Evolutionary conservation across 2,797 vertebrate genomes (phyloP).

Genomic region (Phoxinus dragarum): DNA sequence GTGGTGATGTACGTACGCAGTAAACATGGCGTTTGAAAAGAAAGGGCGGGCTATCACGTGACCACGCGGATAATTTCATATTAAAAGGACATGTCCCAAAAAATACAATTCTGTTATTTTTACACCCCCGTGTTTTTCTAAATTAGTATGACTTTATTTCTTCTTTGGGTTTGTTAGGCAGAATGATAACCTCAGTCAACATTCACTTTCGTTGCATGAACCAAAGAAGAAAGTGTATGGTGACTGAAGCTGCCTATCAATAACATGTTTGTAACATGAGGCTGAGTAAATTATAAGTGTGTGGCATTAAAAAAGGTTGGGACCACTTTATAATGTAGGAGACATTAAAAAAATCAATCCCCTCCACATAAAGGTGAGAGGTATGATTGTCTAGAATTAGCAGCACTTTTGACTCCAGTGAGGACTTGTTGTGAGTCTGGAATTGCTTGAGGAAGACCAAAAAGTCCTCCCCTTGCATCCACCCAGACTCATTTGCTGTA

Average conservation of each 20-base stretch:
- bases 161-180: background rate
- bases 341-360: too few relatives aligned
- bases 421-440: too few relatives aligned
- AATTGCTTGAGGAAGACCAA: too few relatives aligned
- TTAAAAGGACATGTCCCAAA: background rate
- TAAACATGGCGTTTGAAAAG: constrained; percentile 64
- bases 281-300: background rate
- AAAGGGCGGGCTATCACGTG: constrained; percentile 58
- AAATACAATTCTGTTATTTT: background rate
- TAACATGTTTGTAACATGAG: background rate
- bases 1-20: constrained; percentile 31
- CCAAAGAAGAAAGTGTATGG: background rate
- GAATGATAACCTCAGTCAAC: background rate
- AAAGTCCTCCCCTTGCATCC: too few relatives aligned
- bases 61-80: background rate
- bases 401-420: too few relatives aligned
- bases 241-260: background rate
- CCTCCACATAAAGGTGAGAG: too few relatives aligned
- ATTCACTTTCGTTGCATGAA: background rate
- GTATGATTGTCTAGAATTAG: too few relatives aligned
- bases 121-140: background rate
- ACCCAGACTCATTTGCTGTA: too few relatives aligned
- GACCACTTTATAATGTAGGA: too few relatives aligned
- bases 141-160: background rate
- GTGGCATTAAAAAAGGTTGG: too few relatives aligned